Evolutionary conservation across 2,113 vertebrate species (phyloP).

Genomic region (Galbula dea): DNA sequence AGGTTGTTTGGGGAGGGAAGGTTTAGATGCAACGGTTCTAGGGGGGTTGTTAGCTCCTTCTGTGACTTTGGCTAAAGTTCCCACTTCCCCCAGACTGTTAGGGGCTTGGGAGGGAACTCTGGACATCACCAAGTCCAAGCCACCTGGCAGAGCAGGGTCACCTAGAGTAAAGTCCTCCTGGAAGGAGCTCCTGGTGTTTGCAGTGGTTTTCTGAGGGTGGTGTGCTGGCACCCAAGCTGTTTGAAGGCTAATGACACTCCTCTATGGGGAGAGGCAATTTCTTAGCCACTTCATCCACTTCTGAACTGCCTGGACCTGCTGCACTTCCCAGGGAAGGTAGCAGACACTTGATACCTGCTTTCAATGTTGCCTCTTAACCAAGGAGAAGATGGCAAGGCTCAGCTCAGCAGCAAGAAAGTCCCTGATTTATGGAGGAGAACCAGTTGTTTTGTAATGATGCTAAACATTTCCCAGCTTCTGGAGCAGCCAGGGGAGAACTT

Average conservation of each 20-base stretch:
- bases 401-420: neutral
- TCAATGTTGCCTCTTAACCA: neutral
- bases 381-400: neutral
- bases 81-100: too few species aligned
- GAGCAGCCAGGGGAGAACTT: neutral
- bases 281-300: conserved; percentile 8
- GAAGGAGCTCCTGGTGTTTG: fast-evolving
- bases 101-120: too few species aligned
- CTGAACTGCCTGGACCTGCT: neutral
- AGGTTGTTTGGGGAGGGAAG: neutral
- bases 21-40: fast-evolving
- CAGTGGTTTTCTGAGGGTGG: neutral
- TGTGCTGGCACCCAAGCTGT: neutral
- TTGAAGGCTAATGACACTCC: neutral
- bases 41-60: neutral
- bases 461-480: neutral
- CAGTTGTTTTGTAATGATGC: conserved; percentile 46
- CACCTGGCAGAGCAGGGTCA: too few species aligned
- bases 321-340: neutral
- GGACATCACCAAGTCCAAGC: too few species aligned
- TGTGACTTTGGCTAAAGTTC: neutral
- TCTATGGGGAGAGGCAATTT: neutral
- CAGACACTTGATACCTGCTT: neutral
- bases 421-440: conserved; percentile 10
- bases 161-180: too few species aligned